Conservation (phyloP, 2,888 invertebrate genomes). For the Meta bourneti region DNA sequence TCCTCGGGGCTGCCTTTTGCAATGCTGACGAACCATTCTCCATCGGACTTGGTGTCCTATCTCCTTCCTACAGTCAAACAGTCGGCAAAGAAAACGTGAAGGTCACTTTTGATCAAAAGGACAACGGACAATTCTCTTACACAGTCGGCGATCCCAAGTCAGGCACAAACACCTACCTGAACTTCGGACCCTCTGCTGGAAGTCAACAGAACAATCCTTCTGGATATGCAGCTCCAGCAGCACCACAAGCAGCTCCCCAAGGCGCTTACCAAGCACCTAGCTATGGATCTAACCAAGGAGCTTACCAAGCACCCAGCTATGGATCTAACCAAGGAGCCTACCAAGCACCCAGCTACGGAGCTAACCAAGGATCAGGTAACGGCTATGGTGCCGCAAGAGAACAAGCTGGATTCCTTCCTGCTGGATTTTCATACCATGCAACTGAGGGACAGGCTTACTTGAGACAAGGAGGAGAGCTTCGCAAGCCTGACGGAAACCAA, state of each 20-base stretch:
- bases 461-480: conserved; percentile 27
- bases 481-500: conserved; percentile 30
- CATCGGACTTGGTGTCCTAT: conserved; percentile 76
- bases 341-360: neutral
- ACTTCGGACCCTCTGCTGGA: conserved; percentile 31
- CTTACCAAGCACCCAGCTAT: neutral
- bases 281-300: neutral
- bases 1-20: conserved; percentile 28
- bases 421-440: conserved; percentile 69
- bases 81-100: conserved; percentile 75
- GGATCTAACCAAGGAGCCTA: conserved; percentile 1
- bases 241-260: neutral
- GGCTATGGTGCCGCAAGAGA: conserved; percentile 14
- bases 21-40: conserved; percentile 72
- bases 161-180: conserved; percentile 52
- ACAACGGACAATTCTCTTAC: conserved; percentile 74
- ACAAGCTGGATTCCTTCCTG: conserved; percentile 38
- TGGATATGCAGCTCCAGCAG: conserved; percentile 6
- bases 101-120: conserved; percentile 75
- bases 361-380: neutral
- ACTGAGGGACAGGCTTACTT: conserved; percentile 69
- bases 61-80: conserved; percentile 76
- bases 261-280: neutral
- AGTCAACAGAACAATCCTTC: neutral
- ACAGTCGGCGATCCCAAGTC: conserved; percentile 62